These are phyloP conservation scores for Exocentrus adspersus DNA, from an alignment of 2,888 invertebrate genomes.

Conservation along the genomic window DNA sequence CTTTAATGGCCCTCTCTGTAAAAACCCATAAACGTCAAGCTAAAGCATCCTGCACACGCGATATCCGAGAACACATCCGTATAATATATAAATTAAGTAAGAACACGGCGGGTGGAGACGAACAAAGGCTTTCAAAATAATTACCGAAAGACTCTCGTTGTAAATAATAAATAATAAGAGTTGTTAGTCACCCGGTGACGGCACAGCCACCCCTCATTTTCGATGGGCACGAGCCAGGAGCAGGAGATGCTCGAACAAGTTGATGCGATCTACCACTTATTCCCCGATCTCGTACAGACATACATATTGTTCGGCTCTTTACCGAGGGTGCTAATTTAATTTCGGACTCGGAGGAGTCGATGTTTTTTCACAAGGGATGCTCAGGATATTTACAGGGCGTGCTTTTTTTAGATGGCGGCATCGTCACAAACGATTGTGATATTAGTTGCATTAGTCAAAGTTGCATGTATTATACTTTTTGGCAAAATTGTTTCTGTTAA, in stretches of 20 bases:
- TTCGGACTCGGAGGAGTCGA: conserved; percentile 22
- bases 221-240: conserved; percentile 38
- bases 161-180: conserved; percentile 58
- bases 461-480: too few relatives aligned
- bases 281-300: conserved; percentile 36
- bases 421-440: too few relatives aligned
- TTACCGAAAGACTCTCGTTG: conserved; percentile 54
- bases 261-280: conserved; percentile 32
- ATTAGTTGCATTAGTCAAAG: too few relatives aligned
- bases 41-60: conserved; percentile 34
- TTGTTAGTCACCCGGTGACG: conserved; percentile 57
- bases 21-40: conserved; percentile 18
- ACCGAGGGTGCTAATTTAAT: conserved; percentile 51
- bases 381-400: background rate
- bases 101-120: conserved; percentile 46
- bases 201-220: conserved; percentile 36
- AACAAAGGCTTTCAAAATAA: conserved; percentile 58
- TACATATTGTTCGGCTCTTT: conserved; percentile 48
- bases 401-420: too few relatives aligned
- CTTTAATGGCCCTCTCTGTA: conserved; percentile 16
- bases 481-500: too few relatives aligned
- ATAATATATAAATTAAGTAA: conserved; percentile 56
- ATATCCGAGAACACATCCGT: conserved; percentile 39
- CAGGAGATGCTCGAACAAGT: conserved; percentile 19
- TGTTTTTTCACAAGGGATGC: background rate